These are phyloP conservation scores for Lucilia sericata DNA, from an alignment of 1,140 invertebrate species.

Conservation along the genomic window DNA sequence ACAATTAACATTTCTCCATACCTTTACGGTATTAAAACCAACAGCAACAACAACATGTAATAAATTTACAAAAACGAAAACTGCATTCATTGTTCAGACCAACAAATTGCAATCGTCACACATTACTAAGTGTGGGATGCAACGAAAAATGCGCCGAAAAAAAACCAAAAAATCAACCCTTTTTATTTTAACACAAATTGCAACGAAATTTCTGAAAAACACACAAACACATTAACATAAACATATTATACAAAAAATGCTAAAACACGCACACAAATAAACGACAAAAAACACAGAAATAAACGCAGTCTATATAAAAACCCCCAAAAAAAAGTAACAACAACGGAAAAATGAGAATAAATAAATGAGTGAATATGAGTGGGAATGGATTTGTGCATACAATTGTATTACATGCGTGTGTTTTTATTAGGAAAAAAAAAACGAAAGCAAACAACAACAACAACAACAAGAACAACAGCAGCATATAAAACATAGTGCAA, in stretches of 20 bases:
- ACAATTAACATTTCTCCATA: neutral
- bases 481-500: neutral
- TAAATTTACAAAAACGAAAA: constrained; percentile 33
- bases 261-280: constrained; percentile 45
- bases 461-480: neutral
- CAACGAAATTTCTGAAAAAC: constrained; percentile 27
- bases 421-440: constrained; percentile 10
- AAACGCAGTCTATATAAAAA: neutral
- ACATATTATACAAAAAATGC: constrained; percentile 17
- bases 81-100: constrained; percentile 28
- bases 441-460: neutral
- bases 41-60: no score
- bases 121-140: constrained; percentile 36
- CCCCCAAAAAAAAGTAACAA: neutral
- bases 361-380: neutral
- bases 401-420: constrained; percentile 39
- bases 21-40: neutral
- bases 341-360: neutral
- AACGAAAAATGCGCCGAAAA: constrained; percentile 30
- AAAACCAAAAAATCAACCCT: constrained; percentile 33
- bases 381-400: neutral
- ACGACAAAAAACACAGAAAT: neutral
- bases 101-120: constrained; percentile 38
- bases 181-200: constrained; percentile 26
- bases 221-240: neutral